Evolutionary conservation across 2,888 invertebrate species (phyloP).

Genomic region (Ormyrus labotus): DNA sequence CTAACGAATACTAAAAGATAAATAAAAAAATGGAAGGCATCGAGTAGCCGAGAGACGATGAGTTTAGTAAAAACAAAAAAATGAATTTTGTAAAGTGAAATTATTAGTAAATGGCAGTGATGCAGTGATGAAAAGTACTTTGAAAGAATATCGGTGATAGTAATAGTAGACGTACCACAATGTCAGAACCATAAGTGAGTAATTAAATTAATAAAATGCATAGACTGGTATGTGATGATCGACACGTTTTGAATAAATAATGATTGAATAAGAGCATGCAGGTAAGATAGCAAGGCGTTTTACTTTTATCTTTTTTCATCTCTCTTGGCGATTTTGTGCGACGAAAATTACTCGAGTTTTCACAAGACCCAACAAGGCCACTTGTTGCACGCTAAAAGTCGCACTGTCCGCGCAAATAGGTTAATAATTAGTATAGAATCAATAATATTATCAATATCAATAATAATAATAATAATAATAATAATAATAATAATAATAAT

Average conservation of each 20-base stretch:
- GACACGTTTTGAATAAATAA: slow-evolving; percentile 40
- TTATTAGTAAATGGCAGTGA: slow-evolving; percentile 16
- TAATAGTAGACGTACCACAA: background rate
- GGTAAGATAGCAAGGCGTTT: slow-evolving; percentile 10
- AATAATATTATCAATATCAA: slow-evolving; percentile 50
- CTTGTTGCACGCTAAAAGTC: slow-evolving; percentile 26
- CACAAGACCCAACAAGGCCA: slow-evolving; percentile 48
- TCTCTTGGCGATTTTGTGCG: slow-evolving; percentile 21
- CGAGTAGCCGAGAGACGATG: no score
- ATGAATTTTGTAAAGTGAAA: background rate
- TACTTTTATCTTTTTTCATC: background rate
- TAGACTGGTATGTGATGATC: slow-evolving; percentile 3
- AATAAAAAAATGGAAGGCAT: no score
- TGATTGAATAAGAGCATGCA: slow-evolving; percentile 20
- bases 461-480: slow-evolving; percentile 57
- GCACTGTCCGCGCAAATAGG: slow-evolving; percentile 16
- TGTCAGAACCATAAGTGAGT: background rate
- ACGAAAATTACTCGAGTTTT: slow-evolving; percentile 40
- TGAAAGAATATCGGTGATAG: background rate
- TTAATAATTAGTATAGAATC: slow-evolving; percentile 42
- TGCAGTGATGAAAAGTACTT: background rate
- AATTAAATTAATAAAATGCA: slow-evolving; percentile 16
- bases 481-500: slow-evolving; percentile 55
- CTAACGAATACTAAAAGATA: no score
- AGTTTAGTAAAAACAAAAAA: no score